Percentiles rank a stretch among this genome's conserved stretches.
Conservation (phyloP, 2,888 invertebrate genomes). For the Cremastobaeus sp. region DNA sequence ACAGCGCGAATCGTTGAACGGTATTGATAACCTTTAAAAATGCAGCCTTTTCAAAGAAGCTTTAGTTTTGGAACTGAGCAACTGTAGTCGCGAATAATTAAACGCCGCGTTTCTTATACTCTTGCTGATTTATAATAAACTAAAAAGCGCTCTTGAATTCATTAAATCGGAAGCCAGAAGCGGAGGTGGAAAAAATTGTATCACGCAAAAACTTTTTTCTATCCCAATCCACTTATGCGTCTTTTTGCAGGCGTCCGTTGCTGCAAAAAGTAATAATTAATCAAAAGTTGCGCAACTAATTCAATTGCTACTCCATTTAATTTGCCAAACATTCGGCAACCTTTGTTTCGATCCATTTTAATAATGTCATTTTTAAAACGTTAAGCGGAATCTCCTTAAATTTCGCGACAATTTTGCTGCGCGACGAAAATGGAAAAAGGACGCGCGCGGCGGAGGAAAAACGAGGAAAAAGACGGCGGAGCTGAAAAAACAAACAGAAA, state of each 20-base stretch:
- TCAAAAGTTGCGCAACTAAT: conserved; percentile 24
- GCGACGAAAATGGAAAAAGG: conserved; percentile 8
- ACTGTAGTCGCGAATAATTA: too few relatives aligned
- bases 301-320: conserved; percentile 20
- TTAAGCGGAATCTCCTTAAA: conserved; percentile 16
- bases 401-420: conserved; percentile 9
- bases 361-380: conserved; percentile 11
- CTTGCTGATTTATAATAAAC: conserved; percentile 1
- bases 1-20: too few relatives aligned
- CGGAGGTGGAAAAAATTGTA: conserved; percentile 16
- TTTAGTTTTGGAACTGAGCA: too few relatives aligned
- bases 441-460: too few relatives aligned
- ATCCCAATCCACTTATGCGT: conserved; percentile 8
- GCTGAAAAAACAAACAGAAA: not conserved
- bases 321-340: conserved; percentile 17
- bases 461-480: conserved; percentile 3
- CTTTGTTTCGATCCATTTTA: conserved; percentile 17
- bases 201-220: conserved; percentile 10
- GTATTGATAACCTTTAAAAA: too few relatives aligned
- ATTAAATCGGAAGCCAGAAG: not conserved
- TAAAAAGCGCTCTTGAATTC: not conserved
- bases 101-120: too few relatives aligned
- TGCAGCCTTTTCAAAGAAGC: too few relatives aligned
- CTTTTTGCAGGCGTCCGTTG: conserved; percentile 11
- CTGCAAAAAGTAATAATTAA: conserved; percentile 25